Conservation (phyloP, 2,888 invertebrate species). For the Gonocerus acuteangulatus region DNA sequence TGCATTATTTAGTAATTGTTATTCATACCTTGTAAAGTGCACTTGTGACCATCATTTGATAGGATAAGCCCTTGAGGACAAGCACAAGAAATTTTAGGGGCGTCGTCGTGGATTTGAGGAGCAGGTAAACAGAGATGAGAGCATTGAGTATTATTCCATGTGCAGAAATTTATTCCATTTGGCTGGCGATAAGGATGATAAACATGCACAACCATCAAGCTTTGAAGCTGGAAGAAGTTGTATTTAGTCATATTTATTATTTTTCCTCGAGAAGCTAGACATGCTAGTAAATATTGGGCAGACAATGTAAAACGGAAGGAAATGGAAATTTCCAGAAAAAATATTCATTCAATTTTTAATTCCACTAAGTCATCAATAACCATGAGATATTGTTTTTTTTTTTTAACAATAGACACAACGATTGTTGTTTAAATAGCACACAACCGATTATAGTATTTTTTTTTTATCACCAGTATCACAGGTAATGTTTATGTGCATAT, state of each 20-base stretch:
- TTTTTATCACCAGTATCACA: too few relatives aligned
- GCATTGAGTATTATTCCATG: slow-evolving; percentile 73
- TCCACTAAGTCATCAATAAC: too few relatives aligned
- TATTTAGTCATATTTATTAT: background rate
- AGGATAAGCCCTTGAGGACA: slow-evolving; percentile 78
- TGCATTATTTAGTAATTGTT: too few relatives aligned
- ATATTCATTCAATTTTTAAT: too few relatives aligned
- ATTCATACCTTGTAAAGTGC: slow-evolving; percentile 43
- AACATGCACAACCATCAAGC: slow-evolving; percentile 91
- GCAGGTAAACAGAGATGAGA: slow-evolving; percentile 85
- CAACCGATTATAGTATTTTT: too few relatives aligned
- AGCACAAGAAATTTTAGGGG: slow-evolving; percentile 57
- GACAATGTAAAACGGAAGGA: background rate
- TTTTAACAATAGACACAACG: too few relatives aligned
- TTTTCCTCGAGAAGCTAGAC: background rate
- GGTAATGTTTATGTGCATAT: too few relatives aligned
- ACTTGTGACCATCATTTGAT: slow-evolving; percentile 71
- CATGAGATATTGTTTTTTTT: too few relatives aligned
- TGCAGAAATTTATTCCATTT: slow-evolving; percentile 85
- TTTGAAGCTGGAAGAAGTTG: slow-evolving; percentile 68
- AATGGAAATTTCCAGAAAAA: background rate
- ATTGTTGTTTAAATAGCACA: too few relatives aligned
- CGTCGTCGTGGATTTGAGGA: background rate
- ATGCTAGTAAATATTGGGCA: background rate
- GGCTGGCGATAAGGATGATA: slow-evolving; percentile 92